Evolutionary conservation across 2,888 invertebrate genomes (phyloP), one percentile per base, ranked within the genome.

Genomic region (Mylabris sibirica): DNA sequence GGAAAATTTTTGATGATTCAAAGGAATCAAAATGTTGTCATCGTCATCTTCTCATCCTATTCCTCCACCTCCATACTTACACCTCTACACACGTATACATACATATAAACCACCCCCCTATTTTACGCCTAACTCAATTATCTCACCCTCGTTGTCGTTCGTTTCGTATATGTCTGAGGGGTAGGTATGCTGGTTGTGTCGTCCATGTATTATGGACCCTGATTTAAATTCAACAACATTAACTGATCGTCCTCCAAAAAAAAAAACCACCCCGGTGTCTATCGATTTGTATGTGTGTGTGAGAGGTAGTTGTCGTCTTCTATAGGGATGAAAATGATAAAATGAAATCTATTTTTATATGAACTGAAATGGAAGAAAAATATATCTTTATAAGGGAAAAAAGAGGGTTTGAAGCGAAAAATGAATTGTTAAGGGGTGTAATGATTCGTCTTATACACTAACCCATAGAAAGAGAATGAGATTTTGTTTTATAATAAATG

Each of bases 221-320:
- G 80, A 80, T 80, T 80, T 79, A 78, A 80, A 80, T 80, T 80
- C 80, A 79, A 75, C 73, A 75, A 77, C 44, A 34, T 30, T 63
- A 63, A n/a, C 60, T 44, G 65, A 60, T 35, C 44, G 65, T 44
- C 60, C 22, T 60, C 60, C 17, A 8, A 22, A 60, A 60, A 30
- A 30, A 30, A 30, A 30, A 30, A 30, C 8, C 4, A 30, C 30
- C 5, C 8, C 8, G 8, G 30, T 60, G 60, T 35, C 34, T 4
- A 22, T 9, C 20, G 4, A 26, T 3, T 4, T n/a, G 60, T 30
- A 20, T 30, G 24, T 20, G 3, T 59, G 22, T 24, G 26, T 9
- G 17, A 20, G 41, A 1, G 17, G 30, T 30, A 30, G 30, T 26
- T 17, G 59, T 26, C 59, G 59, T 60, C 20, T 49, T 49, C 49